Base-by-base conservation (phyloP, 2,888 invertebrate species). In the Synergus japonicus region DNA sequence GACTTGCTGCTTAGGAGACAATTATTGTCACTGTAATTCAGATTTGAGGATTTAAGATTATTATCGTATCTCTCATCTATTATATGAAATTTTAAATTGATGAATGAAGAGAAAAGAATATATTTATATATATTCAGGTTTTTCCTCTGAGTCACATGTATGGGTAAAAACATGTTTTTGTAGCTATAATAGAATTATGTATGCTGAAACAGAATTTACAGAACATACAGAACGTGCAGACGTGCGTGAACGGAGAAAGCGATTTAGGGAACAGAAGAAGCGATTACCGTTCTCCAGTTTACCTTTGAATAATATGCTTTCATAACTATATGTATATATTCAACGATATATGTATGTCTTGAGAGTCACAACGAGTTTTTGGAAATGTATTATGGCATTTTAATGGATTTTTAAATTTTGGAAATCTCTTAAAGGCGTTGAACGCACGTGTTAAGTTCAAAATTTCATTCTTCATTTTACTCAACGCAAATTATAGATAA, bases 191-290 rank as follows among this genome's bases (percentile, higher is more conserved):
- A 37, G 44, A 22, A 69, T 69, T 69, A 49, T 69, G 49, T 49
- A 69, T 69, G 29, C 22, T 49, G 69, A 69, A 46, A 49, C 29
- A 69, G 66, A 43, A 66, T 44, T 44, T 44, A 49, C 49, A 49
- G 15, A 67, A 67, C 66, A 18, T 10, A 9, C 41, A 66, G 43
- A 66, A 67, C 66, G 43, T n/a, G n/a, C 41, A 66, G 43, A 66
- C 67, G 67, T 67, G 67, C 46, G 44, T 46, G 12, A 67, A 67
- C 12, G 10, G 67, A 67, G 69, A 69, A 69, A 69, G 69, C 22
- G 49, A 37, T 69, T 69, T 69, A 15, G 44, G 69, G 69, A 69
- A 9, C 69, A 49, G 37, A 69, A 69, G 69, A 69, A 69, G 69
- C 69, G 37, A 69, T 69, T 69, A 69, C 69, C 49, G 29, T 37